phyloP scores from a whole-genome alignment of 1,140 invertebrate species.

The Lutraria rhynchaena region DNA sequence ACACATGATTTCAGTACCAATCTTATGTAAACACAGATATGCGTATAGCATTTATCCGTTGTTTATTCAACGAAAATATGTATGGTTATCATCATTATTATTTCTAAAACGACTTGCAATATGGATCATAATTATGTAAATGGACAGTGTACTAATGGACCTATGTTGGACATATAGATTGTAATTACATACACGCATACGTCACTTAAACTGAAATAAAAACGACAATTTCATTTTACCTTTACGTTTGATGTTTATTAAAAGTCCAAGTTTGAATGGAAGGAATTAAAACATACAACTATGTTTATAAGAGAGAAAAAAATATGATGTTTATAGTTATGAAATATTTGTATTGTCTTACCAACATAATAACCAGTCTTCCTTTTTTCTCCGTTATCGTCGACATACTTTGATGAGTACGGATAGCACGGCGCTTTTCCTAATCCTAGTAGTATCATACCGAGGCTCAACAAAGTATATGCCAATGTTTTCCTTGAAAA shows the following conservation, averaged over 20 bases:
- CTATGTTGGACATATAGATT: too few species aligned
- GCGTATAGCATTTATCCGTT: too few species aligned
- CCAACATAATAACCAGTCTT: constrained; percentile 55
- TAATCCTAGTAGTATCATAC: constrained; percentile 41
- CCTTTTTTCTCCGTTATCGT: constrained; percentile 46
- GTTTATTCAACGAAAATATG: too few species aligned
- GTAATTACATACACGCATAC: too few species aligned
- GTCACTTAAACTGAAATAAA: too few species aligned
- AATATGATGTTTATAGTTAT: neutral
- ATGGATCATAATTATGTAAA: too few species aligned
- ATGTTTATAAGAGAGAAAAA: neutral
- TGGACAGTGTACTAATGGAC: too few species aligned
- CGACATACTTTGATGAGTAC: constrained; percentile 45
- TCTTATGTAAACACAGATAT: too few species aligned
- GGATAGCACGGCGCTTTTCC: constrained; percentile 51
- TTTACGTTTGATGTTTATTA: neutral
- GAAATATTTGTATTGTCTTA: too few species aligned
- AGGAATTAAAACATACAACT: neutral
- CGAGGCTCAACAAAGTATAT: constrained; percentile 24
- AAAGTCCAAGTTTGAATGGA: neutral
- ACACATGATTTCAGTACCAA: too few species aligned
- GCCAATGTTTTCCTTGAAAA: constrained; percentile 31
- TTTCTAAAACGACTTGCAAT: too few species aligned
- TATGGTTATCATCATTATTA: too few species aligned
- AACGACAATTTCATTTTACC: neutral